Evolutionary conservation across 2,113 vertebrate species (phyloP), one percentile per base, ranked within the genome.

Genomic region (Eublepharis macularius): DNA sequence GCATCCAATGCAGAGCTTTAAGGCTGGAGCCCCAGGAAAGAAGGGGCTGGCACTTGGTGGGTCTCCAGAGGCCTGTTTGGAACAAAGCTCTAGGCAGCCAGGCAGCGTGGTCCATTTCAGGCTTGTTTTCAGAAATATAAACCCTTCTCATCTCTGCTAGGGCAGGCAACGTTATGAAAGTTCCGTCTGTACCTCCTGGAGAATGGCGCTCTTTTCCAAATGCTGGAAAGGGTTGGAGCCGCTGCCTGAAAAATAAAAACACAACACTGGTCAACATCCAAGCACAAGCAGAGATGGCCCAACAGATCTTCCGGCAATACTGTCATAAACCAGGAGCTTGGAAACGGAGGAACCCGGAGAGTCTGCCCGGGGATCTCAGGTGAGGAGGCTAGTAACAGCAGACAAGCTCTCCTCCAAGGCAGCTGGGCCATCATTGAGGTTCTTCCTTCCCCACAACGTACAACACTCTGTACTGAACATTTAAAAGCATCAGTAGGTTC

Each of bases 171-270:
- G 81, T 34, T 79, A 13, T 72, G 1, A 19, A 0, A 32, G 24
- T 24, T 0, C 34, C 43, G 24, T 43, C 54, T 94, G 39, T 96
- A 99, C 99, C 98, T 99, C 99, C 90, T 99, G 99, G 80, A 99
- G 94, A 17, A 99, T 98, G 2, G 98, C 97, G 54, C 99, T 99
- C 95, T 99, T 99, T 95, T 99, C 98, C 95, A 99, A 95, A 77
- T 99, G 97, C 90, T 99, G 99, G 95, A 98, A 99, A 81, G 98
- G 99, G 86, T 99, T 99, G 4, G 98, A 99, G 86, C 98, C 98
- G 84, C 98, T 99, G 63, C 98, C 99, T 99, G 94, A 43, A 88
- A 70, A 14, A 87, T 0, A 79, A 89, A 77, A 88, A 65, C 6
- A 16, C 6, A 32, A 13, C 32, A 7, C 26, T 78, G 39, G 34